phyloP scores from a whole-genome alignment of 1,140 invertebrate genomes.

The Elysia chlorotica region DNA sequence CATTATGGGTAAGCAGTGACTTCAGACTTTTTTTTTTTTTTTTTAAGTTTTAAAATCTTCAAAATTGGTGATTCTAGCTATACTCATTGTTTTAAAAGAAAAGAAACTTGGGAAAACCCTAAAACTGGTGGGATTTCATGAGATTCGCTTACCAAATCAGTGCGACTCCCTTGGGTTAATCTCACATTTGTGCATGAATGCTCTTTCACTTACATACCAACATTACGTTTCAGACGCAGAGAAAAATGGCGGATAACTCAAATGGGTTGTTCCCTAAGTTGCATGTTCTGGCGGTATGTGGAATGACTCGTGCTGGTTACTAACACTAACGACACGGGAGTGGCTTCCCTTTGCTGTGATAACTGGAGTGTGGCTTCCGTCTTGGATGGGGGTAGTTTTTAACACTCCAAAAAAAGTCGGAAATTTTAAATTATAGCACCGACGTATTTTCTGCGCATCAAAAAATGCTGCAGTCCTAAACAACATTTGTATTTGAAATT shows the following conservation, averaged over 20 bases:
- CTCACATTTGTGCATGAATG: neutral
- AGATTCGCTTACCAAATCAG: neutral
- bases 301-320: neutral
- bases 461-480: neutral
- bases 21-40: no score
- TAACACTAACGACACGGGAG: neutral
- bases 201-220: neutral
- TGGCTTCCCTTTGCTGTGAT: neutral
- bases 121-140: no score
- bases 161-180: neutral
- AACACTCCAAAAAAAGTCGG: neutral
- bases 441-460: neutral
- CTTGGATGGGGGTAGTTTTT: neutral
- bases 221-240: conserved; percentile 5
- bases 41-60: no score
- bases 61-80: neutral
- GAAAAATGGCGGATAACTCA: neutral
- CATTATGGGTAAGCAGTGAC: no score
- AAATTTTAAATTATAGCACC: neutral
- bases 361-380: neutral
- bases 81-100: neutral
- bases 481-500: no score
- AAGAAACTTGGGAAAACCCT: no score
- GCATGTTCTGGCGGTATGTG: conserved; percentile 22
- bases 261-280: conserved; percentile 19